A percentile compares a stretch with the other conserved stretches of the same genome.
Evolutionary conservation across 2,797 vertebrate genomes (phyloP).

Genomic region (Hoplostethus mediterraneus): DNA sequence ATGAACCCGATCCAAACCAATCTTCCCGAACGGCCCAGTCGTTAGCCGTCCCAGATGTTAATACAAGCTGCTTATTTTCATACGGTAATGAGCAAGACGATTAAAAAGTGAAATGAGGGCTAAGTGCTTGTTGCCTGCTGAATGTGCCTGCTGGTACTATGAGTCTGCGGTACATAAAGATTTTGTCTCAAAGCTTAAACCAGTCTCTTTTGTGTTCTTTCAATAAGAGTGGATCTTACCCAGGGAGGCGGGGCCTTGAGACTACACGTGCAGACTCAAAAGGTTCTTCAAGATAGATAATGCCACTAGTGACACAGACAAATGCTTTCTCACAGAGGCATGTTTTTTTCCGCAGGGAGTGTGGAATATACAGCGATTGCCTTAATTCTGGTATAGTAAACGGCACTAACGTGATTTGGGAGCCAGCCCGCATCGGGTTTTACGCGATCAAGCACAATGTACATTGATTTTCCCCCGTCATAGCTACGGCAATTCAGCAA

Average conservation of each 20-base stretch:
- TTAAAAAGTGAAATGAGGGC: slow-evolving; percentile 60
- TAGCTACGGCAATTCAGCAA: slow-evolving; percentile 8
- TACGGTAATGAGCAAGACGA: slow-evolving; percentile 69
- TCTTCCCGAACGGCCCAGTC: slow-evolving; percentile 49
- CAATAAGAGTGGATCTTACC: slow-evolving; percentile 33
- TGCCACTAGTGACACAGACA: slow-evolving; percentile 21
- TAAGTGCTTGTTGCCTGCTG: slow-evolving; percentile 43
- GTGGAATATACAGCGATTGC: slow-evolving; percentile 39
- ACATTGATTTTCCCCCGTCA: slow-evolving; percentile 36
- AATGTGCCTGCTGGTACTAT: slow-evolving; percentile 30
- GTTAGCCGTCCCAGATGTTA: slow-evolving; percentile 56
- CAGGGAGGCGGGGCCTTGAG: slow-evolving; percentile 29
- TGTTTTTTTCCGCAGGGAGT: slow-evolving; percentile 48
- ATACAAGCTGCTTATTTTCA: slow-evolving; percentile 65
- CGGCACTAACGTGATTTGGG: slow-evolving; percentile 45
- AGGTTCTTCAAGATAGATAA: slow-evolving; percentile 48
- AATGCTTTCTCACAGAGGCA: slow-evolving; percentile 30
- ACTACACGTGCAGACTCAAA: slow-evolving; percentile 41
- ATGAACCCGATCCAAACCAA: slow-evolving; percentile 60
- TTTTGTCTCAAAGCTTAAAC: slow-evolving; percentile 43
- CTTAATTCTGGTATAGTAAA: slow-evolving; percentile 18
- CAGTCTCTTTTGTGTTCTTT: slow-evolving; percentile 52
- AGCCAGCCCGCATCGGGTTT: slow-evolving; percentile 27
- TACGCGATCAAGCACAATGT: slow-evolving; percentile 27
- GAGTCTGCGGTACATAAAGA: not conserved